Conservation (phyloP, 1,140 invertebrate genomes). For the Odontomachus brunneus region DNA sequence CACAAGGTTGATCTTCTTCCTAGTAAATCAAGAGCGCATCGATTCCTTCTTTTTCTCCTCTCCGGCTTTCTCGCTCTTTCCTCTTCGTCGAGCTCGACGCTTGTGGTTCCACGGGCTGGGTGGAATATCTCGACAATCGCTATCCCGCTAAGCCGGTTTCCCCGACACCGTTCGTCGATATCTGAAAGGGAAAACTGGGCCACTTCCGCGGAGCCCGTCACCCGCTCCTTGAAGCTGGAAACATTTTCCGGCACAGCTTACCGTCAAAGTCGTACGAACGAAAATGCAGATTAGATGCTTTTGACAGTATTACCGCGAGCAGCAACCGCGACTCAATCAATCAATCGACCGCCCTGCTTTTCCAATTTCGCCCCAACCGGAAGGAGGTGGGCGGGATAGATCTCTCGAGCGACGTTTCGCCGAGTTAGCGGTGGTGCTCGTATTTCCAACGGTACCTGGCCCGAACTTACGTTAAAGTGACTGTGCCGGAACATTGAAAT, state of each 20-base stretch:
- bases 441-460: constrained; percentile 15
- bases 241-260: constrained; percentile 27
- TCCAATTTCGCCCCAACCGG: constrained; percentile 12
- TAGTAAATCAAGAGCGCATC: constrained; percentile 63
- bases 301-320: constrained; percentile 2
- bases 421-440: constrained; percentile 24
- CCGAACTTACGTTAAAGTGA: constrained; percentile 46
- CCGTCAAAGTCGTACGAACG: background rate
- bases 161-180: constrained; percentile 50
- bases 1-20: constrained; percentile 56
- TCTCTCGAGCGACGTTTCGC: constrained; percentile 41
- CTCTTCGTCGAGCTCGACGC: background rate
- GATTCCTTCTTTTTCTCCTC: constrained; percentile 3
- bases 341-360: constrained; percentile 44
- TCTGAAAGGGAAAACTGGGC: constrained; percentile 66
- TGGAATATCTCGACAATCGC: constrained; percentile 69
- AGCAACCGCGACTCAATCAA: constrained; percentile 36
- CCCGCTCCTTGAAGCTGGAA: constrained; percentile 20
- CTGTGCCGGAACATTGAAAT: constrained; percentile 50
- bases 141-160: constrained; percentile 52
- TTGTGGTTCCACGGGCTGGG: background rate
- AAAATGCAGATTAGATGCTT: constrained; percentile 60
- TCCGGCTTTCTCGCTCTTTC: background rate
- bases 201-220: constrained; percentile 28
- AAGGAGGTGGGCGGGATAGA: background rate